Conservation (phyloP, 2,888 invertebrate species). For the Lamellibrachia columna region DNA sequence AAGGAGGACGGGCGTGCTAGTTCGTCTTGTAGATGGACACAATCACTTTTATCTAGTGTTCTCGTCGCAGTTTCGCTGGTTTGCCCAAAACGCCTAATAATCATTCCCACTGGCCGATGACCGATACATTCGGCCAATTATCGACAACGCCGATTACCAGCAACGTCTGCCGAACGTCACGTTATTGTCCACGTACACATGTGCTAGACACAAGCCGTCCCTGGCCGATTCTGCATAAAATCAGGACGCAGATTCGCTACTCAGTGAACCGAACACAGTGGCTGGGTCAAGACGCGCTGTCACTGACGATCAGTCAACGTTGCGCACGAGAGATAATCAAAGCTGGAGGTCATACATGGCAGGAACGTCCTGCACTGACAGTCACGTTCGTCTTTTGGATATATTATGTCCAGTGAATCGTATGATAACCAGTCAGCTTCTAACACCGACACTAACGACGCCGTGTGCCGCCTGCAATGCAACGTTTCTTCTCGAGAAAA, state of each 20-base stretch:
- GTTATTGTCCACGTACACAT: not conserved
- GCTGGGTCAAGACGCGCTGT: not conserved
- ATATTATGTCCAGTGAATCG: not conserved
- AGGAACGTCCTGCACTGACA: not conserved
- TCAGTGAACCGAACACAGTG: not conserved
- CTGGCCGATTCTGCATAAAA: not conserved
- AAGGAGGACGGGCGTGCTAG: no score
- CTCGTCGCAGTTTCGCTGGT: not conserved
- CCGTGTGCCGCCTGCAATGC: not conserved
- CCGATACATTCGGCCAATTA: not conserved
- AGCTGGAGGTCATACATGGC: not conserved
- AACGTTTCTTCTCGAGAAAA: not conserved
- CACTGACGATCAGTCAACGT: not conserved
- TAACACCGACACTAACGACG: not conserved
- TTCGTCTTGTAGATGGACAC: not conserved
- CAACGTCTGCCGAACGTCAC: no score
- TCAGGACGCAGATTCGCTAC: not conserved
- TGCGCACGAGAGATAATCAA: not conserved
- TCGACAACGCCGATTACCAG: not conserved
- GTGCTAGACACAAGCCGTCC: not conserved
- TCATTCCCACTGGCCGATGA: not conserved
- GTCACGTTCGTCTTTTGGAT: not conserved
- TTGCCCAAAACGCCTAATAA: not conserved
- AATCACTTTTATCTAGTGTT: not conserved
- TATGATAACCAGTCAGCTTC: not conserved